A percentile compares a stretch with the other conserved stretches of the same genome.
Evolutionary conservation across 2,888 invertebrate species (phyloP).

Genomic region (Halocaridina rubra): DNA sequence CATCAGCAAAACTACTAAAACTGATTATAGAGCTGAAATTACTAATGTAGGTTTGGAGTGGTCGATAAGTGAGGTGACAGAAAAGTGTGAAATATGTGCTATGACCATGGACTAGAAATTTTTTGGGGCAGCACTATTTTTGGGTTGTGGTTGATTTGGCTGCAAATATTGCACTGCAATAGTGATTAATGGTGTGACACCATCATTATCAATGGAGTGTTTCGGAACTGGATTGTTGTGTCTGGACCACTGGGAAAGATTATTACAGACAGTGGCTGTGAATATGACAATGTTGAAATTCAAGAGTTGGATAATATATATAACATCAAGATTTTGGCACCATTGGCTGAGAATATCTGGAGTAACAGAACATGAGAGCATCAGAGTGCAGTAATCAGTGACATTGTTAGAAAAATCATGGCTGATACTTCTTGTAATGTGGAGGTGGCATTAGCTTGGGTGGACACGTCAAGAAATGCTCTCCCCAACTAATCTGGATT

Average conservation of each 20-base stretch:
- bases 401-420: no score
- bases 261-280: neutral
- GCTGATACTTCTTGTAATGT: no score
- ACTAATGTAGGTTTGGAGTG: neutral
- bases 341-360: neutral
- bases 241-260: neutral
- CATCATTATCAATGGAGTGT: neutral
- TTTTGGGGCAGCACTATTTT: neutral
- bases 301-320: neutral
- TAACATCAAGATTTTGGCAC: neutral
- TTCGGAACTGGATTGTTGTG: neutral
- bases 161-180: neutral
- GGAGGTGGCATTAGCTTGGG: no score
- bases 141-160: neutral
- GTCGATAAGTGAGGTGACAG: no score
- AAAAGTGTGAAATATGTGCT: neutral
- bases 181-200: neutral
- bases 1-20: neutral
- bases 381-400: slow-evolving; percentile 2
- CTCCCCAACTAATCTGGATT: no score
- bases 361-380: neutral
- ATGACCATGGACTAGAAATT: neutral
- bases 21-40: neutral
- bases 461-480: no score
- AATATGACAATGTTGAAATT: neutral